Evolutionary conservation across 2,797 vertebrate species (phyloP), one percentile per base, ranked within the genome.

Genomic region (Numenius phaeopus): DNA sequence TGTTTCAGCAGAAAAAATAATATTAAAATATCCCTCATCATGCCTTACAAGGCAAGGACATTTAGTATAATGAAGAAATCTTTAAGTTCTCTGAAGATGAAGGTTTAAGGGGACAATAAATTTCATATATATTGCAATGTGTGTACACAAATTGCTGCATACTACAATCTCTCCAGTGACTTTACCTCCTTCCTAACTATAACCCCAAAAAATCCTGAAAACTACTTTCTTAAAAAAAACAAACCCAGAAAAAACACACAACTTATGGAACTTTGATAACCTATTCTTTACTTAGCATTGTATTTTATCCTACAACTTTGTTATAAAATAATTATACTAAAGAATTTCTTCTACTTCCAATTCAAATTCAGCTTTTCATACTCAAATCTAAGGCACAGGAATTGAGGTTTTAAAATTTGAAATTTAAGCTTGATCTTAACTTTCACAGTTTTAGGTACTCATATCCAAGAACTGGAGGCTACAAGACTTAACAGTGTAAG

Each of bases 261-360:
- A 92, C 30, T 8, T 12, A 24, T 61, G n/a, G 57, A 42, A 81
- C 22, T 79, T 55, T 27, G 29, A 81, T 71, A 87, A 86, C 76
- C 21, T 59, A 70, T 96, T 97, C 95, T 85, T 29, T 42, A 32
- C 7, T 89, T 69, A 86, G 46, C 46, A 87, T 77, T 97, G 89
- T 80, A 87, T 91, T 97, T 97, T 95, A 57, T 75, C 49, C 23
- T 96, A 52, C 30, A 62, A 59, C 11, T 77, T 61, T 67, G 32
- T 93, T 91, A 42, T 4, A 46, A 59, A 61, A 14, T 7, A 69
- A 81, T 14, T 88, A 93, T 22, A 81, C 12, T 37, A 78, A 94
- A 55, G 49, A 34, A 39, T 93, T 90, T 88, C 10, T 96, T 84
- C 73, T 83, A 49, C 66, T 83, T 91, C 39, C 37, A 26, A 52